Evolutionary conservation across 2,113 vertebrate species (phyloP).

Genomic region (Mesembrinibis cayennensis): DNA sequence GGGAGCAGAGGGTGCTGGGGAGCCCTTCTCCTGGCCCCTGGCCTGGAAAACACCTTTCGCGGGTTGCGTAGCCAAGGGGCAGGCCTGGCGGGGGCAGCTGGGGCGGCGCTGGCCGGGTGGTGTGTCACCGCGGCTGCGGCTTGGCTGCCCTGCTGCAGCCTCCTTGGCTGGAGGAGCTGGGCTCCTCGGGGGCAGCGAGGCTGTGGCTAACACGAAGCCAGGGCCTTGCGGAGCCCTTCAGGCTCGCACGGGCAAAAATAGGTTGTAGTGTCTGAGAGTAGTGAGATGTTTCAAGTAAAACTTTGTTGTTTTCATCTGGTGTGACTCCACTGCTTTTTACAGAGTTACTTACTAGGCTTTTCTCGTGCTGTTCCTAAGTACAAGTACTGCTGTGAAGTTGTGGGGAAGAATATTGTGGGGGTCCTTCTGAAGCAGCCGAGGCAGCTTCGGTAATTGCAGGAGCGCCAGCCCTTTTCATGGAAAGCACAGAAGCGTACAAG

Average conservation of each 20-base stretch:
- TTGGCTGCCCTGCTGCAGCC: background rate
- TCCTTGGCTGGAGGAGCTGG: background rate
- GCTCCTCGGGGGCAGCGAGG: too few relatives aligned
- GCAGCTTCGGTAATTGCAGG: background rate
- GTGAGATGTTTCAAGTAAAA: background rate
- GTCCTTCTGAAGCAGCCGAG: background rate
- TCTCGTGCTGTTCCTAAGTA: accelerated
- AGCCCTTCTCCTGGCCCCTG: background rate
- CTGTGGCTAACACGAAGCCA: background rate
- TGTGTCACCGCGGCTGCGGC: background rate
- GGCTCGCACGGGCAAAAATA: background rate
- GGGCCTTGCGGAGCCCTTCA: background rate
- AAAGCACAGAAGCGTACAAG: background rate
- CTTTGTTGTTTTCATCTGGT: background rate
- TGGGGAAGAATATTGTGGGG: too few relatives aligned
- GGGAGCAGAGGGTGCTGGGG: background rate
- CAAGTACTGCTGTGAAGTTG: accelerated
- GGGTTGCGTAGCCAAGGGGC: background rate
- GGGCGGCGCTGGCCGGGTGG: background rate
- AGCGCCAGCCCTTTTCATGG: background rate
- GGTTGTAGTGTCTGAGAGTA: background rate
- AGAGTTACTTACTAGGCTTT: background rate
- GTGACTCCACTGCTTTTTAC: background rate
- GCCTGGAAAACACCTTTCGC: background rate
- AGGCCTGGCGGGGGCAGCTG: background rate